These are phyloP conservation scores for Amia ocellicauda DNA, from an alignment of 2,113 vertebrate species.

Conservation along the genomic window DNA sequence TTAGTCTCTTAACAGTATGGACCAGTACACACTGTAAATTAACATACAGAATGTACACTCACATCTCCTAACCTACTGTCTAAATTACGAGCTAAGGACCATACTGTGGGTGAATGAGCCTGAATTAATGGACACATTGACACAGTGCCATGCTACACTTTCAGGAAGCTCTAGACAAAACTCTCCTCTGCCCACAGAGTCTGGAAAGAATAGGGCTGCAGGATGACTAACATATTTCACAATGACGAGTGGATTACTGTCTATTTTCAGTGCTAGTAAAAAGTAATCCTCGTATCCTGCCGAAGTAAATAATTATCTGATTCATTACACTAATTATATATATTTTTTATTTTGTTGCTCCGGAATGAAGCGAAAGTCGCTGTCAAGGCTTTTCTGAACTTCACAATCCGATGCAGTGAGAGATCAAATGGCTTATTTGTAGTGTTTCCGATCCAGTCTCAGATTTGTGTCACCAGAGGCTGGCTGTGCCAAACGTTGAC, in stretches of 20 bases:
- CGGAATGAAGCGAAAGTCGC: background rate
- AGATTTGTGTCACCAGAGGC: no score
- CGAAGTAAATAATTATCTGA: conserved; percentile 15
- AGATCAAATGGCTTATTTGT: conserved; percentile 7
- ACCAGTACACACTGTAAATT: background rate
- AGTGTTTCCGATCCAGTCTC: no score
- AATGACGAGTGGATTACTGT: conserved; percentile 6
- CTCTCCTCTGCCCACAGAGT: background rate
- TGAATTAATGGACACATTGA: background rate
- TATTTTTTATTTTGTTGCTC: conserved; percentile 14
- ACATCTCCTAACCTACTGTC: background rate
- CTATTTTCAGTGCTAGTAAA: conserved; percentile 8
- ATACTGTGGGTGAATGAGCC: background rate
- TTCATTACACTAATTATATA: conserved; percentile 22
- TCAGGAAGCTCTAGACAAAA: background rate
- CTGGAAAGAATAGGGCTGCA: conserved; percentile 7
- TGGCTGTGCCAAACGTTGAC: background rate
- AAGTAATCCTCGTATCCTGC: conserved; percentile 1
- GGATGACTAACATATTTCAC: conserved; percentile 20
- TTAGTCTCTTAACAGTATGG: background rate
- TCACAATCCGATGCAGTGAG: background rate
- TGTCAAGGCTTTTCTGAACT: background rate
- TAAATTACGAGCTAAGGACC: background rate
- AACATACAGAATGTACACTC: background rate
- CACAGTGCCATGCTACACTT: background rate